These are phyloP conservation scores for Drosophila dives DNA, from an alignment of 2,888 invertebrate species.

Conservation along the genomic window DNA sequence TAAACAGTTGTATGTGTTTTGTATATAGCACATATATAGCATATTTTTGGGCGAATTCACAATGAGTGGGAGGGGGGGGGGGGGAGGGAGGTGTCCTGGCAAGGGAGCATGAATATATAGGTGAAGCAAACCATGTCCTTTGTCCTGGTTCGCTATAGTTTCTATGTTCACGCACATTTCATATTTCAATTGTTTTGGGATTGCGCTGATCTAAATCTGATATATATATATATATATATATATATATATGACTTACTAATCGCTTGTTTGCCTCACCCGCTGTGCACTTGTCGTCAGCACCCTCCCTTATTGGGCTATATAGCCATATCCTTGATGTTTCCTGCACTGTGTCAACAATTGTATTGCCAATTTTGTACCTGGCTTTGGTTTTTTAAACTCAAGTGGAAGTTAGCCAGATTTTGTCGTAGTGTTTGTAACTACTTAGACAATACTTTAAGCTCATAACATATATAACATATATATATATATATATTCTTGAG, in stretches of 20 bases:
- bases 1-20: conserved; percentile 49
- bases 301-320: conserved; percentile 1
- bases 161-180: conserved; percentile 28
- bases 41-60: conserved; percentile 48
- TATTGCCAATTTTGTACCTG: conserved; percentile 5
- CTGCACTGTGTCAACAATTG: conserved; percentile 44
- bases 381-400: conserved; percentile 11
- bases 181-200: conserved; percentile 43
- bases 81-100: not conserved
- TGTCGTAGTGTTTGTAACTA: not conserved
- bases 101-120: not conserved
- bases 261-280: conserved; percentile 16
- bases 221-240: not conserved
- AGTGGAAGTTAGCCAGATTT: not conserved
- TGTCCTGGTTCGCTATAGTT: not conserved
- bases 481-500: not conserved
- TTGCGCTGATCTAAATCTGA: conserved; percentile 15
- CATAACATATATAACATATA: not conserved
- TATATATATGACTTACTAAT: conserved; percentile 34
- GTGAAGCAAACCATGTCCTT: conserved; percentile 11
- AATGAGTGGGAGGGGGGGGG: not conserved
- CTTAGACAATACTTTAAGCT: not conserved
- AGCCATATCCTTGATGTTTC: conserved; percentile 17
- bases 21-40: conserved; percentile 22
- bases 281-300: conserved; percentile 15